Base-by-base conservation (phyloP, 2,888 invertebrate genomes). In the Harpalus rubripes region DNA sequence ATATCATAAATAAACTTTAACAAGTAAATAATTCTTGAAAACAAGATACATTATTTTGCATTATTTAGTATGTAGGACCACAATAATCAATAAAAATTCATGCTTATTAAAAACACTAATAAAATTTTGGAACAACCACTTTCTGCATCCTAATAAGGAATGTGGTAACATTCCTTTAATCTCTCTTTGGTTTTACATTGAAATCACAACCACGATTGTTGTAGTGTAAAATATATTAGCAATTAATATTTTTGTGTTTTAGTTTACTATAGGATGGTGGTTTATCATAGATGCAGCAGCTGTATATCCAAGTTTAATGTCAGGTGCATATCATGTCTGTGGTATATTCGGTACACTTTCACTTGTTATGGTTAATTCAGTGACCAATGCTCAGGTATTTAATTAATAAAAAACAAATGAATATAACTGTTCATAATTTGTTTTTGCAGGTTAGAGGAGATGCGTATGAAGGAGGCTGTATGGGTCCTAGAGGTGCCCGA, bases 231-330 rank as follows among this genome's bases (percentile, higher is more conserved):
- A 22, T 22, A 22, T 22, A 22, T 22, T 22, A 44, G 2, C 44
- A 44, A 10, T 44, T 44, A 52, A 52, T 52, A 52, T 52, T 7
- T 85, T 85, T 86, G 86, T 86, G 87, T 91, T 92, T 80, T 89
- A 98, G 98, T 99, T 99, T 92, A 98, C 98, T 89, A 92, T 95
- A 88, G 99, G 98, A 78, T 99, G 99, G 99, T 99, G 99, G 99
- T 95, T 98, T 86, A 95, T 98, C 86, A 98, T 99, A 88, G 99
- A 99, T 92, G 97, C 98, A 7, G 95, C 97, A 84, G 95, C 97
- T 0, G 95, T 95, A 18, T 96, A 96, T 89, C 94, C 95, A 0
- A 92, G 93, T 52, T 93, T 96, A 92, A 92, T 98, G 91, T 89
- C 93, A 87, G 96, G 96, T 87, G 96, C 97, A 0, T 97, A 97